These are phyloP conservation scores for Scartelaos histophorus DNA, from an alignment of 2,113 vertebrate genomes.

Conservation along the genomic window DNA sequence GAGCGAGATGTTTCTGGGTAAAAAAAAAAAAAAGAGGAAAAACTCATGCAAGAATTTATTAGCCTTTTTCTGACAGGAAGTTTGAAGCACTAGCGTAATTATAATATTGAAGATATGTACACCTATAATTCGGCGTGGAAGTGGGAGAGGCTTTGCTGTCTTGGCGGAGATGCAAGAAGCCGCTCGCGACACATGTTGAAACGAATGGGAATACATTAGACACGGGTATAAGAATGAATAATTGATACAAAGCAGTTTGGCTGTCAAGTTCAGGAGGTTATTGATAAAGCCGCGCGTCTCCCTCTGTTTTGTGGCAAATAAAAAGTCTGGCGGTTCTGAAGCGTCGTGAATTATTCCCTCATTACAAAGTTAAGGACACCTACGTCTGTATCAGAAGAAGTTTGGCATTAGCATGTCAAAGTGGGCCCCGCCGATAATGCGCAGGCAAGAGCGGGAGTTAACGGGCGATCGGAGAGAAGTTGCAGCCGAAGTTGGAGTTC, in stretches of 20 bases:
- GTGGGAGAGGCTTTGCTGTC: conserved; percentile 38
- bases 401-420: conserved; percentile 10
- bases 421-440: not conserved
- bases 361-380: conserved; percentile 6
- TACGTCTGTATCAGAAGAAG: conserved; percentile 1
- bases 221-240: conserved; percentile 36
- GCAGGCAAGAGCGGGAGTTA: no score
- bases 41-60: conserved; percentile 71
- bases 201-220: conserved; percentile 48
- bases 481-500: no score
- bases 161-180: conserved; percentile 38
- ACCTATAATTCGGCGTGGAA: conserved; percentile 56
- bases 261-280: conserved; percentile 36
- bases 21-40: conserved; percentile 2
- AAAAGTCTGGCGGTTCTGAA: not conserved
- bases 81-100: conserved; percentile 68
- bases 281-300: conserved; percentile 42
- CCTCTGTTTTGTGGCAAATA: not conserved
- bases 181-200: conserved; percentile 26
- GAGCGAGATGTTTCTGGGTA: conserved; percentile 50
- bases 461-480: no score
- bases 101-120: conserved; percentile 68
- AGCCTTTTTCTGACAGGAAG: conserved; percentile 69
- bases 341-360: conserved; percentile 8
- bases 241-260: conserved; percentile 43